A percentile compares a stretch with the other conserved stretches of the same genome.
These are phyloP conservation scores for Zaprionus davidi DNA, from an alignment of 1,140 invertebrate species.

Conservation along the genomic window DNA sequence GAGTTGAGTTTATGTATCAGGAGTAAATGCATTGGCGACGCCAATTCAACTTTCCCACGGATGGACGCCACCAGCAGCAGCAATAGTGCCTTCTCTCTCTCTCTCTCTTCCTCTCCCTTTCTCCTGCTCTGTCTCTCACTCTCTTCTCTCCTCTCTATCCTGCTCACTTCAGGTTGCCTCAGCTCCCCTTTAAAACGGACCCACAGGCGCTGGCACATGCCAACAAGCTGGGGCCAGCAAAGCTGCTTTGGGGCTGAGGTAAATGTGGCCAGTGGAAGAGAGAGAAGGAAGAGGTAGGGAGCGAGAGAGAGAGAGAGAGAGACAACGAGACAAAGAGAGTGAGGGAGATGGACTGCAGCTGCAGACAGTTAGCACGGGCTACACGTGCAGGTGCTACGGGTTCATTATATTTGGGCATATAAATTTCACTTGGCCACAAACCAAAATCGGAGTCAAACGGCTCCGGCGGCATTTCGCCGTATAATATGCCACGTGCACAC, in stretches of 20 bases:
- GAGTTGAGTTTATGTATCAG: constrained; percentile 51
- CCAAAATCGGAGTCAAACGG: constrained; percentile 81
- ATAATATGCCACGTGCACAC: constrained; percentile 64
- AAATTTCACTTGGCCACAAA: constrained; percentile 79
- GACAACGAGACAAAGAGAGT: neutral
- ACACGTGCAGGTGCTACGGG: constrained; percentile 74
- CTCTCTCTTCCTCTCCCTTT: neutral
- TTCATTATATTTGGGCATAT: constrained; percentile 81
- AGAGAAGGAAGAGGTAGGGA: constrained; percentile 16
- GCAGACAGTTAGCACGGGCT: neutral
- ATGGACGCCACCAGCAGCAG: constrained; percentile 9
- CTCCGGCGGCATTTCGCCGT: constrained; percentile 68
- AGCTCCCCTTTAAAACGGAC: neutral
- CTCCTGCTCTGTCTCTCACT: neutral
- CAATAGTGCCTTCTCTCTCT: neutral
- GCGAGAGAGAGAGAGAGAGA: neutral
- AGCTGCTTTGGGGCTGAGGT: constrained; percentile 65
- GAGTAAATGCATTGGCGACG: constrained; percentile 64
- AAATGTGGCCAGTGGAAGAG: constrained; percentile 53
- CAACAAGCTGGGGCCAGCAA: constrained; percentile 47
- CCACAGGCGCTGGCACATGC: constrained; percentile 27
- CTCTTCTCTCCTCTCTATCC: neutral
- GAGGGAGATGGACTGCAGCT: constrained; percentile 4
- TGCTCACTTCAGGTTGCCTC: neutral
- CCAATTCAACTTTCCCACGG: constrained; percentile 36